phyloP scores from a whole-genome alignment of 1,140 invertebrate genomes.

The Drosophila kohkoa region DNA sequence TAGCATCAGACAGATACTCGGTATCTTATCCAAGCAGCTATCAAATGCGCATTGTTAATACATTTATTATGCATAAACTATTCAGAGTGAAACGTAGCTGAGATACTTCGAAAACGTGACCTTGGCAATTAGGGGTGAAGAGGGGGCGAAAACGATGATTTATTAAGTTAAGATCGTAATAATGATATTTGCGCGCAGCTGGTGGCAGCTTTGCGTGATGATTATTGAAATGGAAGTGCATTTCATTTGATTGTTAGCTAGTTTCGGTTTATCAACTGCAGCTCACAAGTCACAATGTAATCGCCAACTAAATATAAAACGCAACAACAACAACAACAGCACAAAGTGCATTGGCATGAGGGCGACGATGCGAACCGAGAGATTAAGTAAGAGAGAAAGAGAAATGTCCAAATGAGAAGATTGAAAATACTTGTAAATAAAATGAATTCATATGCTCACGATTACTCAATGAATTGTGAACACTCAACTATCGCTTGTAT shows the following conservation, averaged over 20 bases:
- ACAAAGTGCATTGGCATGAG: conserved; percentile 65
- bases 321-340: conserved; percentile 11
- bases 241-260: conserved; percentile 12
- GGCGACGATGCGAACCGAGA: conserved; percentile 12
- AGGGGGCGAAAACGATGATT: background rate
- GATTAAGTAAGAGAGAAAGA: conserved; percentile 7
- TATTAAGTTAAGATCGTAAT: background rate
- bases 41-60: background rate
- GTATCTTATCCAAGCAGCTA: background rate
- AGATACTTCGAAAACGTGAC: conserved; percentile 23
- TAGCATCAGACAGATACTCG: background rate
- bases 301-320: conserved; percentile 43
- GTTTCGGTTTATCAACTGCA: conserved; percentile 64
- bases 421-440: conserved; percentile 30
- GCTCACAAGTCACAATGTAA: conserved; percentile 62
- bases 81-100: conserved; percentile 7
- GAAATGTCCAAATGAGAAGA: background rate
- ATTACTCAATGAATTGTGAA: conserved; percentile 62
- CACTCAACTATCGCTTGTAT: background rate
- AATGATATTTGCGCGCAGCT: background rate
- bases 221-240: conserved; percentile 8
- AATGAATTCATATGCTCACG: conserved; percentile 1
- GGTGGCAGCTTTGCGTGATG: conserved; percentile 2
- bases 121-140: conserved; percentile 7
- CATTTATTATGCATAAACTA: conserved; percentile 3